These are phyloP conservation scores for Esox niger DNA, from an alignment of 2,113 vertebrate genomes.

Conservation along the genomic window DNA sequence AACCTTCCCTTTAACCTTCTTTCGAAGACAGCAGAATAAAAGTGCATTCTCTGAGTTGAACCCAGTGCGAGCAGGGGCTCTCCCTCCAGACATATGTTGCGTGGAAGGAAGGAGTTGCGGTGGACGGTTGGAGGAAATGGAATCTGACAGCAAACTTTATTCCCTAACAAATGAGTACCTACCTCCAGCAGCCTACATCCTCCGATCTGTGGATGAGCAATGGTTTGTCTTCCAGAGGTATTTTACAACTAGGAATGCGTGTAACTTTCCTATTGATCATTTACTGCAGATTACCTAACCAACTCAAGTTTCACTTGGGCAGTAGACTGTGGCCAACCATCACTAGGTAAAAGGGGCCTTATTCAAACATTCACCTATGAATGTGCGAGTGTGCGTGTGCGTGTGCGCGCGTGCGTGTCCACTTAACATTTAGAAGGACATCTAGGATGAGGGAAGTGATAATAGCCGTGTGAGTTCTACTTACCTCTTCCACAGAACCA, in stretches of 20 bases:
- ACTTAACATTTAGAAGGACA: no score
- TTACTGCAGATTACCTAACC: background rate
- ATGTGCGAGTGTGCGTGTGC: no score
- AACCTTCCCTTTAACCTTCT: background rate
- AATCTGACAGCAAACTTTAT: background rate
- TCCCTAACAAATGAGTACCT: background rate
- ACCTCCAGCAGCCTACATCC: background rate
- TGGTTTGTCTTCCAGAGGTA: background rate
- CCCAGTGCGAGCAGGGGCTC: background rate
- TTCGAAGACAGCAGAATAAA: background rate
- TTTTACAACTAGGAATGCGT: no score
- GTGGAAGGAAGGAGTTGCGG: background rate
- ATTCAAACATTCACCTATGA: background rate
- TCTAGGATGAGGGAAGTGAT: no score
- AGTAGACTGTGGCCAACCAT: background rate
- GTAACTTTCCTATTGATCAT: no score
- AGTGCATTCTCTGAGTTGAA: slow-evolving; percentile 2
- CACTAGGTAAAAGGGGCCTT: background rate
- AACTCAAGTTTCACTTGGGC: background rate
- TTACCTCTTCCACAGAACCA: slow-evolving; percentile 59
- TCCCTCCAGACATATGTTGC: background rate
- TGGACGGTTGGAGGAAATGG: slow-evolving; percentile 5
- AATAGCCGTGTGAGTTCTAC: background rate
- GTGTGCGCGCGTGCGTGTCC: no score
- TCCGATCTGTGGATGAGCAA: background rate